Percentiles rank a stretch among this genome's conserved stretches.
Evolutionary conservation across 2,797 vertebrate species (phyloP).

Genomic region (Danio jaintianensis): DNA sequence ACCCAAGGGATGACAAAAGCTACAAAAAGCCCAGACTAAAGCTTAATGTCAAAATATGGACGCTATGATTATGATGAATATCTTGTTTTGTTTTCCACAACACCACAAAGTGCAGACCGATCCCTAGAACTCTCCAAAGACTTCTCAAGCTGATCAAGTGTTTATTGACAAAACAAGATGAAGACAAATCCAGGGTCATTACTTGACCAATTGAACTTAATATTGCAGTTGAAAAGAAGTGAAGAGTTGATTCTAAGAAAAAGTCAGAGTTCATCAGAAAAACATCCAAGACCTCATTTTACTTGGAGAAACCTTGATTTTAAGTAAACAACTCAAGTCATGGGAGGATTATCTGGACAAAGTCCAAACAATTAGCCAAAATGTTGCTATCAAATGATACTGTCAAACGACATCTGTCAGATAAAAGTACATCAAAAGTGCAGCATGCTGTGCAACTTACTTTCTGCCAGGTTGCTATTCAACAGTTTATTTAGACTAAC

Average conservation of each 20-base stretch:
- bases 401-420: slow-evolving; percentile 21
- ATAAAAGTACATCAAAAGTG: slow-evolving; percentile 2
- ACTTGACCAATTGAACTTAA: slow-evolving; percentile 19
- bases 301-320: background rate
- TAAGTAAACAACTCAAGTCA: background rate
- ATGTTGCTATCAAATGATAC: slow-evolving; percentile 21
- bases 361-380: slow-evolving; percentile 22
- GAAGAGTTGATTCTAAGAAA: background rate
- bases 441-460: background rate
- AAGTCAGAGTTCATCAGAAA: background rate
- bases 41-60: slow-evolving; percentile 15
- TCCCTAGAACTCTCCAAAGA: slow-evolving; percentile 17
- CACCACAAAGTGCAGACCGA: slow-evolving; percentile 32
- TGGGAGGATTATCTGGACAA: slow-evolving; percentile 14
- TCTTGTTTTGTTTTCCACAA: slow-evolving; percentile 39
- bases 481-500: background rate
- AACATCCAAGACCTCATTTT: background rate
- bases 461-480: background rate
- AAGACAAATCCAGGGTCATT: slow-evolving; percentile 25
- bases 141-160: slow-evolving; percentile 25
- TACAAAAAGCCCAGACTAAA: slow-evolving; percentile 18
- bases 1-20: background rate
- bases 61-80: slow-evolving; percentile 21
- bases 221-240: background rate
- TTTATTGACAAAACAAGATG: slow-evolving; percentile 28